Evolutionary conservation across 2,113 vertebrate species (phyloP).

Genomic region (Cervus canadensis): DNA sequence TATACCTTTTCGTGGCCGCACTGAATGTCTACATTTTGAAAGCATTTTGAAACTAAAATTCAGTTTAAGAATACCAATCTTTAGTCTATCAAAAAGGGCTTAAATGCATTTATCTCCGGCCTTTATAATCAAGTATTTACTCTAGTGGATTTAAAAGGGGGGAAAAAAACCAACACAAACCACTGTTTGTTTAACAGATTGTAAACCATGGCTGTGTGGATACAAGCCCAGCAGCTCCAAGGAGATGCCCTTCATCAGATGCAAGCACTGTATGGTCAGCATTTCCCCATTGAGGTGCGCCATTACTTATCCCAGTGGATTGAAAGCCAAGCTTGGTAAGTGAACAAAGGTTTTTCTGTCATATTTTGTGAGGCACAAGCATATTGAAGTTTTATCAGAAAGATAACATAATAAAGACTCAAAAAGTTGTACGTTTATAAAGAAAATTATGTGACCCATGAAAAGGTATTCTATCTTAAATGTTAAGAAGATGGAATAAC

Average conservation of each 20-base stretch:
- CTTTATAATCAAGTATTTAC: background rate
- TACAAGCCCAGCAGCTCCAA: conserved; percentile 98
- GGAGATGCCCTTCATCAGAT: conserved; percentile 97
- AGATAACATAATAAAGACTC: background rate
- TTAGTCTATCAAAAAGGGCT: background rate
- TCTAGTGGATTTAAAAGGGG: background rate
- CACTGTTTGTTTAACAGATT: conserved; percentile 70
- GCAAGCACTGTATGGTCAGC: conserved; percentile 98
- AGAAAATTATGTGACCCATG: background rate
- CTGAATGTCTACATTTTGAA: background rate
- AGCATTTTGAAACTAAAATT: background rate
- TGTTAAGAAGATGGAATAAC: background rate
- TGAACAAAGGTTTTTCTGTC: conserved; percentile 16
- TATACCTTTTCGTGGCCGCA: background rate
- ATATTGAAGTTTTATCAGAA: background rate
- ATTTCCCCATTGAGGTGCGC: conserved; percentile 98
- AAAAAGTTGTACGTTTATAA: background rate
- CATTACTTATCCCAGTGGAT: conserved; percentile 99
- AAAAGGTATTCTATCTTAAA: background rate
- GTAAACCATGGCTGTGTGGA: conserved; percentile 96
- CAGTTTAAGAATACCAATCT: background rate
- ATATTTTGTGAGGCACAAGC: background rate
- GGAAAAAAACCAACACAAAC: background rate
- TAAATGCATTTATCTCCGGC: background rate
- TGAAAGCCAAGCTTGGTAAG: conserved; percentile 94